Conservation (phyloP, 2,888 invertebrate genomes). For the Pyrochroa serraticornis region DNA sequence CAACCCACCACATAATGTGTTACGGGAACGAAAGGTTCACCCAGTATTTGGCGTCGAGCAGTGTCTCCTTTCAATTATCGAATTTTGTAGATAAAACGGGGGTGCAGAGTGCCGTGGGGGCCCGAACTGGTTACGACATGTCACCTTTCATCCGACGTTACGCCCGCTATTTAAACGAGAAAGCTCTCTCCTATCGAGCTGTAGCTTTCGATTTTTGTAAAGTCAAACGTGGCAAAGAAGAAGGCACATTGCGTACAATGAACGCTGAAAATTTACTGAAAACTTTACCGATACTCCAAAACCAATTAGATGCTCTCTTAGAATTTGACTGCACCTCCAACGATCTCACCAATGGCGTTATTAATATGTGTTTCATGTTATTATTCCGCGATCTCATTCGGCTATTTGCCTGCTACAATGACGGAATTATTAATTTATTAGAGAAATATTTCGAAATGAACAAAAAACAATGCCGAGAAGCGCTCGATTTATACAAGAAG, state of each 20-base stretch:
- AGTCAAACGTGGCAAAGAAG: slow-evolving; percentile 98
- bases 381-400: slow-evolving; percentile 98
- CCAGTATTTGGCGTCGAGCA: slow-evolving; percentile 99
- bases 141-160: slow-evolving; percentile 98
- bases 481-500: slow-evolving; percentile 97
- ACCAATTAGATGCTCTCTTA: slow-evolving; percentile 92
- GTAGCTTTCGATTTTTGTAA: slow-evolving; percentile 99
- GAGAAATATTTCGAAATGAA: slow-evolving; percentile 99
- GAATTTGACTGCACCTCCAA: slow-evolving; percentile 98
- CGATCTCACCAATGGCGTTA: slow-evolving; percentile 92
- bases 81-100: slow-evolving; percentile 98
- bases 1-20: slow-evolving; percentile 98
- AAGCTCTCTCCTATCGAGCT: slow-evolving; percentile 96
- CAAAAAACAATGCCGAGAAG: slow-evolving; percentile 98
- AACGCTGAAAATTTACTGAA: slow-evolving; percentile 96
- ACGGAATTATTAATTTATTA: slow-evolving; percentile 97
- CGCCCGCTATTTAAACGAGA: slow-evolving; percentile 99
- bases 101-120: slow-evolving; percentile 86
- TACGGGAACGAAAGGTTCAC: slow-evolving; percentile 99
- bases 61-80: slow-evolving; percentile 97
- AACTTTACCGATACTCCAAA: slow-evolving; percentile 94
- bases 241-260: slow-evolving; percentile 97
- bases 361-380: slow-evolving; percentile 99
- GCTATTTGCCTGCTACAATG: slow-evolving; percentile 98
- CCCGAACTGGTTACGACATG: slow-evolving; percentile 90